Conservation (phyloP, 1,140 invertebrate species). For the Heliconius congener region DNA sequence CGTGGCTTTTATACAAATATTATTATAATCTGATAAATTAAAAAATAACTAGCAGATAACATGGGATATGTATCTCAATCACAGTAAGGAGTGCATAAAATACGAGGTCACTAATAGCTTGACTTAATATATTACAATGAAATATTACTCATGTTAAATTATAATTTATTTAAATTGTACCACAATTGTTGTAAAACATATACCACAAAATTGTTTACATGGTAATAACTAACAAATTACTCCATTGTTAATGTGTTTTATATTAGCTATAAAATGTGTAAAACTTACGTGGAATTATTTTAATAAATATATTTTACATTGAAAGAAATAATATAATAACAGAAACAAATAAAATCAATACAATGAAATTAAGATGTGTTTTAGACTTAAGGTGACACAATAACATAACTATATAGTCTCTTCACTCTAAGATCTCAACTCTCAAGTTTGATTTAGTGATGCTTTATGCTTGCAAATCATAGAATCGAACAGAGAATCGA, state of each 20-base stretch:
- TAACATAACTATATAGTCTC: not conserved
- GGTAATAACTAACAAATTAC: not conserved
- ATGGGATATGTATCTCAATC: too few species aligned
- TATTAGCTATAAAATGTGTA: not conserved
- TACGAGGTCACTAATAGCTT: too few species aligned
- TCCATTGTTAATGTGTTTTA: not conserved
- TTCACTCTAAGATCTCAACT: not conserved
- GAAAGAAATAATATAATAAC: not conserved
- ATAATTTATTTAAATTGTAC: not conserved
- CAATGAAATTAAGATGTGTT: not conserved
- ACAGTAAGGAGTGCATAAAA: too few species aligned
- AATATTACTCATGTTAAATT: too few species aligned
- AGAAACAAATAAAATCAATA: slow-evolving; percentile 4
- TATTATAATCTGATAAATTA: too few species aligned
- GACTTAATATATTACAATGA: too few species aligned
- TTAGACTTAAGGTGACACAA: not conserved
- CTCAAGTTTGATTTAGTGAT: not conserved
- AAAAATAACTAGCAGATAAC: too few species aligned
- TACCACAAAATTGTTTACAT: not conserved
- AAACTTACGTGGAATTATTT: not conserved
- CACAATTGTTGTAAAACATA: not conserved
- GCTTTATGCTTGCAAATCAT: not conserved
- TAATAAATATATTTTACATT: not conserved
- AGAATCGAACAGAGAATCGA: not conserved
- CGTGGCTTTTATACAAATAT: too few species aligned